Base-by-base conservation (phyloP, 2,888 invertebrate genomes). In the Drosophila parthenogenetica region DNA sequence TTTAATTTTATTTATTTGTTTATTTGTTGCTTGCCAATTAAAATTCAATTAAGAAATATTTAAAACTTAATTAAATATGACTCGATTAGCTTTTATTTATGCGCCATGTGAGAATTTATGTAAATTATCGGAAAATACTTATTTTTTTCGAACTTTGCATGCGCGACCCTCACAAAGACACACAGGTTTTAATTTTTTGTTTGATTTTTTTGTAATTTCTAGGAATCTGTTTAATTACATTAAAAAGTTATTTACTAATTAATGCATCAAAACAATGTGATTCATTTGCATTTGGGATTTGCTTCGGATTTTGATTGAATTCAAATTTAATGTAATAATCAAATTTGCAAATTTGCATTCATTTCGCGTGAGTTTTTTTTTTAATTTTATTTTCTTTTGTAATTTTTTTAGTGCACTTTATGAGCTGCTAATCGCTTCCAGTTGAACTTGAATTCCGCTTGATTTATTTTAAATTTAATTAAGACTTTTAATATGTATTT, bases 1-100 rank as follows among this genome's bases (percentile, higher is more conserved):
- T 50, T 40, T 67, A 49, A 13, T 32, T 49, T 16, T 35, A 3
- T 13, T 67, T 13, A 32, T 49, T 16, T 35, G 10, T 13, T 67
- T 13, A 16, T 42, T 25, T 54, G 32, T 29, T 25, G 51, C 51
- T 54, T 62, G 35, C 68, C 53, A 72, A 79, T 82, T 83, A 74
- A 42, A 64, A 80, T 77, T 79, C 77, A 84, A 85, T 85, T 86
- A 82, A 85, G 69, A 81, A 82, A 73, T 84, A 80, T 82, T 86
- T 80, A 81, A 75, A 76, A 75, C 63, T 69, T 79, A 75, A 80
- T 79, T 80, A 71, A 72, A 79, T 82, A 76, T 68, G 63, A 62
- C 43, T 63, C 50, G 50, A 50, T 17, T 32, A 50, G 19, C 19
- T 37, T 35, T 69, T 59, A 72, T 69, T 63, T 73, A 71, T 79